Evolutionary conservation across 2,888 invertebrate genomes (phyloP), one percentile per base, ranked within the genome.

Genomic region (Tanypteryx hageni): DNA sequence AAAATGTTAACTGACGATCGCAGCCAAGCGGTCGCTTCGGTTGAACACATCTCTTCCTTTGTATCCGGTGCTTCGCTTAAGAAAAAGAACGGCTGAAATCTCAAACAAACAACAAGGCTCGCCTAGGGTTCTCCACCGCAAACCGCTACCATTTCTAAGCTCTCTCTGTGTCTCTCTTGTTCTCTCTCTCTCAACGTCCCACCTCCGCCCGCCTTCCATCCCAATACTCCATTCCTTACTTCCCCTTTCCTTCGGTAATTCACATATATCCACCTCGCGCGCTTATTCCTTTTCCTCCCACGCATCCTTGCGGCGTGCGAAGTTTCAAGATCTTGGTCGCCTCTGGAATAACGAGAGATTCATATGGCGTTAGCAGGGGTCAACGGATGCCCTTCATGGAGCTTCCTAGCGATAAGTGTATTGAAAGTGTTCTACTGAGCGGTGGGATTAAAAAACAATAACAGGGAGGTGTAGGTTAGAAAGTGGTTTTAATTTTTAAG

Each of bases 1-100:
- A 27, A 27, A 76, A 76, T 27, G 76, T 76, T 22, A 76, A 76
- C 76, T 76, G 76, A 76, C n/a, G 27, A 22, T 76, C 76, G 76
- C 76, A n/a, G 68, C 22, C 22, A n/a, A 22, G 68, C 22, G 76
- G 76, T 14, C 22, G 18, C 27, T 76, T 76, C 18, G 76, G 76
- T 27, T 27, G 76, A 22, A 76, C 76, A 76, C 76, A 27, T 27
- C 76, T 27, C 22, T 3, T 76, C 76, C 76, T 76, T 76, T 76
- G 76, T 76, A 13, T 76, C 27, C 27, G 14, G 10, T 13, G 76
- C 27, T 27, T 76, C 76, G 22, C 22, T 27, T 27, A 76, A n/a
- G n/a, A 44, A 44, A 76, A 76, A 18, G 22, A 27, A 76, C 44
- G 44, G 5, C 44, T 44, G 44, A 44, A 3, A 44, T 5, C 44